Evolutionary conservation across 1,140 invertebrate genomes (phyloP).

Genomic region (Pogonomyrmex barbatus): DNA sequence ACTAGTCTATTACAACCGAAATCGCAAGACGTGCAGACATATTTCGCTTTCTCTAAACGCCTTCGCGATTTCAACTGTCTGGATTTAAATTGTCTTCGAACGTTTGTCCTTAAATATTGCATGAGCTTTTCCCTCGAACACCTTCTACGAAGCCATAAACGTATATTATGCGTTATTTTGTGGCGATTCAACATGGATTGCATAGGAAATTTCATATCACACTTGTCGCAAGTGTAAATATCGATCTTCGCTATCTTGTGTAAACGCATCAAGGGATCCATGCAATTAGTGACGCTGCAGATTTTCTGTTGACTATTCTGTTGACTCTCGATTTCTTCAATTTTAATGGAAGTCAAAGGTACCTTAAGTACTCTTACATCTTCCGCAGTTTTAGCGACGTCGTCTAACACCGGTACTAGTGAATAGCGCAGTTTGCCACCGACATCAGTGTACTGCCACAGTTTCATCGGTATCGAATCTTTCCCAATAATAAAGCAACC

Average conservation of each 20-base stretch:
- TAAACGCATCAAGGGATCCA: neutral
- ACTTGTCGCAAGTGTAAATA: constrained; percentile 75
- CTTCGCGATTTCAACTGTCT: neutral
- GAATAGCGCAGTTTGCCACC: constrained; percentile 62
- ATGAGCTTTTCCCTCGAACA: neutral
- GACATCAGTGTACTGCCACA: constrained; percentile 59
- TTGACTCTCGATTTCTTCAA: constrained; percentile 20
- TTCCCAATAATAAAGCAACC: constrained; percentile 62
- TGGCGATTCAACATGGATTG: constrained; percentile 79
- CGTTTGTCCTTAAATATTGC: neutral
- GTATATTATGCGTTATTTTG: constrained; percentile 66
- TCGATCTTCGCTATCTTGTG: constrained; percentile 2
- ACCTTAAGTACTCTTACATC: neutral
- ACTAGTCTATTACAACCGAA: constrained; percentile 48
- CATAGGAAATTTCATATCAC: constrained; percentile 78
- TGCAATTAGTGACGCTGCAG: neutral
- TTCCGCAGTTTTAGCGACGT: neutral
- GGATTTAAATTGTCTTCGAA: neutral
- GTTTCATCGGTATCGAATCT: constrained; percentile 58
- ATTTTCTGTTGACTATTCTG: neutral
- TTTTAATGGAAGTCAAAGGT: neutral
- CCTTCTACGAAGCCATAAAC: constrained; percentile 27
- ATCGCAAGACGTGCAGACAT: constrained; percentile 63
- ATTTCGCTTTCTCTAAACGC: neutral
- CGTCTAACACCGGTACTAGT: constrained; percentile 32